Evolutionary conservation across 2,888 invertebrate genomes (phyloP), one percentile per base, ranked within the genome.

Genomic region (Ganaspis brasiliensis): DNA sequence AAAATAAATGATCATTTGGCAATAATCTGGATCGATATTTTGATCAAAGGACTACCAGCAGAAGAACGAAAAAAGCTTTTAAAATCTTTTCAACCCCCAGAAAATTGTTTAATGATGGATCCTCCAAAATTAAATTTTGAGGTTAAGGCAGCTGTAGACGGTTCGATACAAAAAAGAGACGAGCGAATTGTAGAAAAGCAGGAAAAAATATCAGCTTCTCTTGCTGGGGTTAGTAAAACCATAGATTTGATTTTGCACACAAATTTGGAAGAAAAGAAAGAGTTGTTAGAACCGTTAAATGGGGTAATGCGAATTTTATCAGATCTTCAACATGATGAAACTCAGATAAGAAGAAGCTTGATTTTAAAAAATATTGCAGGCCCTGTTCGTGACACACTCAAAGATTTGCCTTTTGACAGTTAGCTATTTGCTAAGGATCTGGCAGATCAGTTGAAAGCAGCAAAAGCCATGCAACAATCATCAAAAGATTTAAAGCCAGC

Each of bases 251-350:
- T 57, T 57, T 31, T 57, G 14, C 12, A 57, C 14, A 31, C 26
- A 6, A 57, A 31, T 57, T 6, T n/a, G 5, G 1, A 24, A 14
- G 57, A 57, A 14, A 55, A 67, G 6, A 26, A 76, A 8, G 10
- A 24, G 10, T 24, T 73, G 2, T 26, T 78, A 1, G 74, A 78
- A 9, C 19, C 31, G 12, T 21, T 78, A 6, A 80, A 76, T 56
- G 73, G 73, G 8, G 55, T 52, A 2, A 63, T 67, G 12, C 72
- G 76, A 71, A 49, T 77, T 10, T 31, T 79, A 37, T 40, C 63
- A 6, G 74, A 79, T 63, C 56, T 79, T 6, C 74, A 79, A 21
- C 74, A 73, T 10, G 79, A 81, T 10, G 79, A 81, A 49, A 75
- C 73, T 6, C 37, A n/a, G 1, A 78, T 76, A 6, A 21, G 79